Evolutionary conservation across 2,888 invertebrate genomes (phyloP).

Genomic region (Folsomia manolachei): DNA sequence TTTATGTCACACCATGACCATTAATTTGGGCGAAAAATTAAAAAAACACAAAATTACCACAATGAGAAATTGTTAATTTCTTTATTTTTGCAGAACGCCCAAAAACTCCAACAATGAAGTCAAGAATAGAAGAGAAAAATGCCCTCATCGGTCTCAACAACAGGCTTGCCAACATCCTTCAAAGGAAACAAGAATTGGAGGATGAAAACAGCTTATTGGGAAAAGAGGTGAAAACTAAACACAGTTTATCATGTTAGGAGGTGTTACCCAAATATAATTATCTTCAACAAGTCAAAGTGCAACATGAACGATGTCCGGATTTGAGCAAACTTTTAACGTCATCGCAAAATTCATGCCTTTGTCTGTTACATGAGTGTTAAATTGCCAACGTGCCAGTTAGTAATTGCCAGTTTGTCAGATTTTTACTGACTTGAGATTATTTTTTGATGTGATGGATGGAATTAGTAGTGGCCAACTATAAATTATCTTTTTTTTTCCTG

Average conservation of each 20-base stretch:
- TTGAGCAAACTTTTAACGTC: no score
- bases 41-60: background rate
- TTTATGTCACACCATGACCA: no score
- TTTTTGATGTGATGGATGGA: no score
- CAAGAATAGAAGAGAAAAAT: constrained; percentile 42
- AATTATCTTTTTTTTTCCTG: background rate
- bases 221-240: constrained; percentile 30
- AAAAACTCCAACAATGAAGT: constrained; percentile 40
- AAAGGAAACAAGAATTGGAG: constrained; percentile 42
- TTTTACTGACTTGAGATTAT: no score
- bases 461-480: background rate
- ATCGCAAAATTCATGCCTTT: no score
- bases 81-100: constrained; percentile 31
- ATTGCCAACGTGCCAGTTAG: background rate
- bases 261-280: background rate
- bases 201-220: constrained; percentile 37
- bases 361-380: background rate
- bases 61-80: background rate
- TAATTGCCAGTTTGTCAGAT: background rate
- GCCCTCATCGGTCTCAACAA: constrained; percentile 43
- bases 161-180: constrained; percentile 41
- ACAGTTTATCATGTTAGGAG: background rate
- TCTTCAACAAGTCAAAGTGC: background rate
- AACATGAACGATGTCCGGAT: background rate
- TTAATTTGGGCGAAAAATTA: no score